Conservation (phyloP, 2,113 vertebrate species). For the Notarius quadriscutis region DNA sequence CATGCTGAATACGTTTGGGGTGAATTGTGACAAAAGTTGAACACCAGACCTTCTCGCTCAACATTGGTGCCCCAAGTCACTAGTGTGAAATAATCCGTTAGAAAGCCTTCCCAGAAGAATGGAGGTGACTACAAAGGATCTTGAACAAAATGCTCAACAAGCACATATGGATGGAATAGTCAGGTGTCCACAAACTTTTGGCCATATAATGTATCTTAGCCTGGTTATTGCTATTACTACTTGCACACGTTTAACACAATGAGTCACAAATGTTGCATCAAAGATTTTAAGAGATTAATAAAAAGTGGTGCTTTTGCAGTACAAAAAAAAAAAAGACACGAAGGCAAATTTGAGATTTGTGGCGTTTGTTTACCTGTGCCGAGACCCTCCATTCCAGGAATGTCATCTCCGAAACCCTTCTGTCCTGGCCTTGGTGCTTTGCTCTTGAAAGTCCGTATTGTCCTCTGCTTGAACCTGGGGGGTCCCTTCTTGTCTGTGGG, state of each 20-base stretch:
- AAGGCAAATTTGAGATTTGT: not conserved
- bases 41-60: not conserved
- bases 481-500: slow-evolving; percentile 63
- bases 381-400: slow-evolving; percentile 92
- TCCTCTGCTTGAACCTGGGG: slow-evolving; percentile 71
- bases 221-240: not conserved
- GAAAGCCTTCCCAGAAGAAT: not conserved
- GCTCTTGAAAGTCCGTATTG: slow-evolving; percentile 66
- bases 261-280: not conserved
- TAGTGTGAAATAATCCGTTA: not conserved
- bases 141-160: not conserved
- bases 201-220: not conserved
- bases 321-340: not conserved
- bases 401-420: slow-evolving; percentile 86
- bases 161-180: too few relatives aligned
- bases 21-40: not conserved
- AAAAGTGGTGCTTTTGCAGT: not conserved
- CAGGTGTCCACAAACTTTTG: not conserved
- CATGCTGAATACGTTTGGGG: not conserved
- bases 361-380: slow-evolving; percentile 77
- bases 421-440: slow-evolving; percentile 60
- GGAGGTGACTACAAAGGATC: not conserved
- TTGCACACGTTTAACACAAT: not conserved
- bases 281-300: not conserved
- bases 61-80: not conserved